These are phyloP conservation scores for Phylloscopus trochilus DNA, from an alignment of 2,113 vertebrate genomes.

Conservation along the genomic window DNA sequence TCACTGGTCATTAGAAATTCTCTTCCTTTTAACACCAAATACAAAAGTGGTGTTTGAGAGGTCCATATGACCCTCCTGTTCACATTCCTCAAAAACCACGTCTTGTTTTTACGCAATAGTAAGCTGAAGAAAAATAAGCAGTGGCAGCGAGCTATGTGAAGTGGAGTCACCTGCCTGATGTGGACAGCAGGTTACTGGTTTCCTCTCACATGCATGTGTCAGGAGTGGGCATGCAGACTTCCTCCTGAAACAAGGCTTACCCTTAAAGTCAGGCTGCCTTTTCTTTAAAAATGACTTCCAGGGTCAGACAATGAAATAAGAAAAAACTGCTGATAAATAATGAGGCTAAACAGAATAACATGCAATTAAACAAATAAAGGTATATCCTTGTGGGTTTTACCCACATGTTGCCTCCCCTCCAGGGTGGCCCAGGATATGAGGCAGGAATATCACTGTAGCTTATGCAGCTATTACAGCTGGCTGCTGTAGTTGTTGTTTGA, in stretches of 20 bases:
- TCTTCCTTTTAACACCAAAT: neutral
- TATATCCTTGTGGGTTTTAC: neutral
- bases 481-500: neutral
- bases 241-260: neutral
- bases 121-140: neutral
- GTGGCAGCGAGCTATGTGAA: neutral
- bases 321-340: neutral
- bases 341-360: neutral
- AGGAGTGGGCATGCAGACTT: rapidly evolving
- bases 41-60: neutral
- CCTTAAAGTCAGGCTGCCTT: neutral
- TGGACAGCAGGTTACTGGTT: neutral
- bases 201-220: rapidly evolving
- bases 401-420: neutral
- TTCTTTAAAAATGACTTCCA: neutral
- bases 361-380: neutral
- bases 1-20: neutral
- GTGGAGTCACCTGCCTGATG: neutral
- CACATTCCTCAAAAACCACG: neutral
- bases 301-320: neutral
- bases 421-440: neutral
- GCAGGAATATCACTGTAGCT: neutral
- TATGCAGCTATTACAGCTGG: neutral
- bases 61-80: neutral
- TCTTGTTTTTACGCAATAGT: neutral